phyloP scores from a whole-genome alignment of 2,797 vertebrate genomes.

The Pseudochirops corinnae region DNA sequence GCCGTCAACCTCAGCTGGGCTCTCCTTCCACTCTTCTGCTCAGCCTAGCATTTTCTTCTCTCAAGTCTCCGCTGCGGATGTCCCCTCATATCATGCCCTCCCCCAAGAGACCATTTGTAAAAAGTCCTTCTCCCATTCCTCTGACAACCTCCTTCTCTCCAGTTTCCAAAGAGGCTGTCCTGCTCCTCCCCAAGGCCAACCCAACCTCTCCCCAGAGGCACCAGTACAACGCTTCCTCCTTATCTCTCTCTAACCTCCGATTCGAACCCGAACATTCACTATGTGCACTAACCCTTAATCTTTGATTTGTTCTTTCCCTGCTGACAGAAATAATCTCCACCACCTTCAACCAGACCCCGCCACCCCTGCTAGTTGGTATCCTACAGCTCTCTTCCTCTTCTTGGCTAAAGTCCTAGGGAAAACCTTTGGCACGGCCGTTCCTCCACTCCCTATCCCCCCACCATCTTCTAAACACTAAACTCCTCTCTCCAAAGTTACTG shows the following conservation, averaged over 20 bases:
- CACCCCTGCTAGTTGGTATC: not conserved
- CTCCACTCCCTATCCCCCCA: not conserved
- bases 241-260: not conserved
- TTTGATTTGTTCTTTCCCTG: not conserved
- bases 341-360: not conserved
- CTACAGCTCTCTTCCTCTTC: not conserved
- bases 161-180: not conserved
- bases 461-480: not conserved
- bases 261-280: not conserved
- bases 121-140: not conserved
- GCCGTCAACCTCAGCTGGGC: not conserved
- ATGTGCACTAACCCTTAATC: not conserved
- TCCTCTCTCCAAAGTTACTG: not conserved
- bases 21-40: not conserved
- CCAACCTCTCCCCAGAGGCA: not conserved
- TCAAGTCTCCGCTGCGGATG: not conserved
- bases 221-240: not conserved
- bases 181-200: not conserved
- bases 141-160: not conserved
- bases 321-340: not conserved
- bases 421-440: not conserved
- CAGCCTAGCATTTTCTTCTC: not conserved
- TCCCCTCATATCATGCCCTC: not conserved
- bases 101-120: too few species aligned
- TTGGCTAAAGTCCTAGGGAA: not conserved